Percentiles rank a stretch among this genome's conserved stretches.
phyloP scores from a whole-genome alignment of 1,140 invertebrate genomes.

The Rhizoglyphus robini region DNA sequence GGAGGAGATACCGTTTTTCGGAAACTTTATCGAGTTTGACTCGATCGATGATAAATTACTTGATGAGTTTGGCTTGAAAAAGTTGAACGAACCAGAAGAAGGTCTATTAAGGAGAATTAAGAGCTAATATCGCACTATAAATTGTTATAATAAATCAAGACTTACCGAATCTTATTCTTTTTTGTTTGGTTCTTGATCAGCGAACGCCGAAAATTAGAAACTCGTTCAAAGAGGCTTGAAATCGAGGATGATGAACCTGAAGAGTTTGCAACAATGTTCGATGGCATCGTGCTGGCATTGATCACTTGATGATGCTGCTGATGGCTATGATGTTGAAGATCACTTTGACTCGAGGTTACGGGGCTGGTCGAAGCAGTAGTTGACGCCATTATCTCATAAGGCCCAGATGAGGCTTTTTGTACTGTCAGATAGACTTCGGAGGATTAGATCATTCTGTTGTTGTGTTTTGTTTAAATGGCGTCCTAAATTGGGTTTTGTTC shows the following conservation, averaged over 20 bases:
- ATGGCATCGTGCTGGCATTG: not conserved
- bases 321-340: not conserved
- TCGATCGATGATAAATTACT: no score
- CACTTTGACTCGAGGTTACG: not conserved
- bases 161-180: conserved; percentile 11
- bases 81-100: not conserved
- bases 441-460: no score
- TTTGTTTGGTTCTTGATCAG: not conserved
- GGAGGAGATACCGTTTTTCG: not conserved
- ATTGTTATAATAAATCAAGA: not conserved
- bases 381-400: not conserved
- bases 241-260: not conserved
- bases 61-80: not conserved
- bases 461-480: no score
- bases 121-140: not conserved
- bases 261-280: not conserved
- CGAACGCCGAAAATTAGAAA: conserved; percentile 16
- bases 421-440: no score
- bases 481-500: no score
- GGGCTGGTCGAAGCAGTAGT: not conserved
- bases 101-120: not conserved
- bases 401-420: no score
- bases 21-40: not conserved
- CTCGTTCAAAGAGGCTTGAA: conserved; percentile 15
- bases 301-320: not conserved